phyloP scores from a whole-genome alignment of 1,140 invertebrate species.

The Drosophila lowei region DNA sequence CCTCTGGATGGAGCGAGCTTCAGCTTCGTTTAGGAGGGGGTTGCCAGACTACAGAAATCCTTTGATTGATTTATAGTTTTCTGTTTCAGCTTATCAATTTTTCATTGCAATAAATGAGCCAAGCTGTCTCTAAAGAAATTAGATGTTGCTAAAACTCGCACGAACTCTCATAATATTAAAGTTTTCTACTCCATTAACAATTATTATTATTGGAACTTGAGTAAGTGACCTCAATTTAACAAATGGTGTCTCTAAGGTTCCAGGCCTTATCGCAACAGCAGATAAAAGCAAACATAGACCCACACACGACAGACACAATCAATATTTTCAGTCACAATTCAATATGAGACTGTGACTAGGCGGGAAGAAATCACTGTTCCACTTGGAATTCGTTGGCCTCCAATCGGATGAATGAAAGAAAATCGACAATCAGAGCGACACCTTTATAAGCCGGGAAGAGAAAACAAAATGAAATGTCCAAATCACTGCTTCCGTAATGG shows the following conservation, averaged over 20 bases:
- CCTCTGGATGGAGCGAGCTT: constrained; percentile 21
- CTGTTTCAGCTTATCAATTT: constrained; percentile 20
- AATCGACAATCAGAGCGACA: too few species aligned
- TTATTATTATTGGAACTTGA: neutral
- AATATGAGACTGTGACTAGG: constrained; percentile 7
- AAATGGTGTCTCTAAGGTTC: neutral
- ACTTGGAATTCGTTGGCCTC: constrained; percentile 14
- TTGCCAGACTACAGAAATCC: constrained; percentile 50
- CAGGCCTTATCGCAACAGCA: constrained; percentile 28
- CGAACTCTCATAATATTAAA: neutral
- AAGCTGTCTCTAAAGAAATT: too few species aligned
- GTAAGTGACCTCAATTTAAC: constrained; percentile 23
- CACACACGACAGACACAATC: constrained; percentile 7
- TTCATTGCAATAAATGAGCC: too few species aligned
- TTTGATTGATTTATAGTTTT: constrained; percentile 18
- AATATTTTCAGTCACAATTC: constrained; percentile 5
- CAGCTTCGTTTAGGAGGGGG: neutral
- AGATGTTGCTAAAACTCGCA: too few species aligned
- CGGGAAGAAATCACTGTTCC: constrained; percentile 1
- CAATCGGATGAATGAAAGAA: too few species aligned
- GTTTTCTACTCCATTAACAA: neutral
- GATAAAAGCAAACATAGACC: constrained; percentile 23
- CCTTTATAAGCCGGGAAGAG: neutral
- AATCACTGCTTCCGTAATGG: constrained; percentile 65
- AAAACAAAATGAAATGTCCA: constrained; percentile 51